These are phyloP conservation scores for Petrocephalus zakoni DNA, from an alignment of 2,113 vertebrate species.

Conservation along the genomic window DNA sequence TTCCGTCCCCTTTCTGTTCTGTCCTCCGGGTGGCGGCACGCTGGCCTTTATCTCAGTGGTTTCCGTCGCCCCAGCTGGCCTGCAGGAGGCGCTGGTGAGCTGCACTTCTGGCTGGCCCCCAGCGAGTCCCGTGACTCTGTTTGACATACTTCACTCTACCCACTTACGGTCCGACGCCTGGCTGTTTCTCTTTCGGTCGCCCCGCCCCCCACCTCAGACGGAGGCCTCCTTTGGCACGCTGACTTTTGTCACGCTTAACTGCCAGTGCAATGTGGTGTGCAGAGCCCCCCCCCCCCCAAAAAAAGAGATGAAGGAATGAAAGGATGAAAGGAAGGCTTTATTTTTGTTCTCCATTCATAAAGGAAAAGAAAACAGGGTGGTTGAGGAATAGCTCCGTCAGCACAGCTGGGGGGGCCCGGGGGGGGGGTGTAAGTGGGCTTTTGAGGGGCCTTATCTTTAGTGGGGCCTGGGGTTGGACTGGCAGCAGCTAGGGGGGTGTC, in stretches of 20 bases:
- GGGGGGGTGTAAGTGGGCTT: too few relatives aligned
- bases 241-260: neutral
- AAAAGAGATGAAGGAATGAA: slow-evolving; percentile 15
- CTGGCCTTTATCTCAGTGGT: neutral
- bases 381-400: slow-evolving; percentile 38
- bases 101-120: neutral
- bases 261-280: neutral
- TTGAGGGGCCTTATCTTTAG: too few relatives aligned
- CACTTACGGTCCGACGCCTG: neutral
- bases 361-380: slow-evolving; percentile 18
- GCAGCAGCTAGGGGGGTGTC: neutral
- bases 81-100: neutral
- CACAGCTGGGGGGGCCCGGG: slow-evolving; percentile 7
- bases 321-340: slow-evolving; percentile 26
- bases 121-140: neutral
- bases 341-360: slow-evolving; percentile 27
- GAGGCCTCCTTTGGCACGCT: neutral
- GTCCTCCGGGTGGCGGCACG: neutral
- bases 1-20: neutral
- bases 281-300: neutral
- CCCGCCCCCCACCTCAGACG: neutral
- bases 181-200: neutral
- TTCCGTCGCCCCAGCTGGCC: neutral
- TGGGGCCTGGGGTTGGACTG: slow-evolving; percentile 36
- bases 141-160: neutral